Base-by-base conservation (phyloP, 2,888 invertebrate species). In the Volucella inanis region DNA sequence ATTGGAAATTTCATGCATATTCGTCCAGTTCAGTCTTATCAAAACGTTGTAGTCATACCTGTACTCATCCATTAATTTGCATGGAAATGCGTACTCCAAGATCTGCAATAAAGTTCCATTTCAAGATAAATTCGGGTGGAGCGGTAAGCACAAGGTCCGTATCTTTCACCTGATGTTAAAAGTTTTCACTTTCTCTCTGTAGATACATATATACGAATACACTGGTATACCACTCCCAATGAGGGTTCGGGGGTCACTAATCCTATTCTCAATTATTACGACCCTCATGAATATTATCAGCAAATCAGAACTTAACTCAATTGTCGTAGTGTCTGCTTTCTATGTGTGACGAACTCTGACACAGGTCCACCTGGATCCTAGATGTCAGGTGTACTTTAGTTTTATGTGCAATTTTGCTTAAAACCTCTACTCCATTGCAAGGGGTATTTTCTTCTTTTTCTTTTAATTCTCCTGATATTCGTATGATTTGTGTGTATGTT, bases 241-340 rank as follows among this genome's bases (percentile, higher is more conserved):
- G 59, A 52, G 55, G 22, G 31, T 31, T 31, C 31, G n/a, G 31
- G 15, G 65, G 31, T 55, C 47, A 49, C 64, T 80, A 85, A 85
- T 76, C 75, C 67, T 61, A 38, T 80, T 76, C 75, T 65, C 74
- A 84, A 79, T 79, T 84, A 79, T 74, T 75, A 75, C 15, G 71
- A 76, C 54, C 70, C 75, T 55, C 65, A 76, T 85, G 84, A 76
- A 85, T 85, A 85, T 80, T 85, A 80, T 76, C 80, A 71, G 84
- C 43, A 71, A 85, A 80, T 85, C 84, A 71, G 84, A 71, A 80
- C 74, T 71, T 76, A 80, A 75, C 65, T 84, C 59, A 70, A 85
- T 85, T 76, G 65, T 76, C 65, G 67, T 57, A 18, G 65, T 22
- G 57, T 55, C 22, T 22, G 61, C 6, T 62, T 54, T 49, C 62